Percentiles rank a stretch among this genome's conserved stretches.
phyloP scores from a whole-genome alignment of 2,888 invertebrate species.

The Euphydryas editha region DNA sequence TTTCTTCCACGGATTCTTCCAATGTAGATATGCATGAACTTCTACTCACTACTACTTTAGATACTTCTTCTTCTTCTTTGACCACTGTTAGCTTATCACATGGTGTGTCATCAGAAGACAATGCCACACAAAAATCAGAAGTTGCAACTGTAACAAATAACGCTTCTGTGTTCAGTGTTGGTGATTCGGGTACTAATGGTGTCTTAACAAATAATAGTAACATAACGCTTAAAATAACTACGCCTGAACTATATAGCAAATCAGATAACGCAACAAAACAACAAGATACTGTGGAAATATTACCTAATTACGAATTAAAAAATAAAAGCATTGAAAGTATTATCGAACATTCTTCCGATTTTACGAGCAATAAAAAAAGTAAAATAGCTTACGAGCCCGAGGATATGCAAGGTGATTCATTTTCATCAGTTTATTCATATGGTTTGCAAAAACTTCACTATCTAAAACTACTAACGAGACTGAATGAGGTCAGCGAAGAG shows the following conservation, averaged over 20 bases:
- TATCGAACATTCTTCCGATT: slow-evolving; percentile 53
- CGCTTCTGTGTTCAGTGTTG: slow-evolving; percentile 63
- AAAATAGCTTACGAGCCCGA: slow-evolving; percentile 70
- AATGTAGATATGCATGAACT: slow-evolving; percentile 80
- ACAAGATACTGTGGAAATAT: slow-evolving; percentile 30
- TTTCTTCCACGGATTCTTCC: slow-evolving; percentile 71
- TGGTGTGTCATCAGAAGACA: slow-evolving; percentile 65
- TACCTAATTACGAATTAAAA: slow-evolving; percentile 34
- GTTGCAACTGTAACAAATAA: slow-evolving; percentile 54
- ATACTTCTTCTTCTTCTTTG: slow-evolving; percentile 70
- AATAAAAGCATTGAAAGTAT: slow-evolving; percentile 43
- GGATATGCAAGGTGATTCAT: slow-evolving; percentile 73
- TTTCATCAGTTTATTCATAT: slow-evolving; percentile 70
- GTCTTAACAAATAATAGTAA: slow-evolving; percentile 60
- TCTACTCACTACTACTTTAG: slow-evolving; percentile 43
- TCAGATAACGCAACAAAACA: slow-evolving; percentile 28
- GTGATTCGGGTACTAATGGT: slow-evolving; percentile 60
- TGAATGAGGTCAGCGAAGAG: slow-evolving; percentile 69
- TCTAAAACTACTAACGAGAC: slow-evolving; percentile 64
- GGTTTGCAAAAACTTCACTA: slow-evolving; percentile 74
- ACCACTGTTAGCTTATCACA: slow-evolving; percentile 77
- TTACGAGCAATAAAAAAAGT: slow-evolving; percentile 44
- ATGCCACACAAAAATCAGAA: slow-evolving; percentile 51
- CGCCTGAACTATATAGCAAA: slow-evolving; percentile 33
- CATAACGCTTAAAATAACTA: slow-evolving; percentile 44